Evolutionary conservation across 2,888 invertebrate genomes (phyloP), one percentile per base, ranked within the genome.

Genomic region (Iselma pallidipennis): DNA sequence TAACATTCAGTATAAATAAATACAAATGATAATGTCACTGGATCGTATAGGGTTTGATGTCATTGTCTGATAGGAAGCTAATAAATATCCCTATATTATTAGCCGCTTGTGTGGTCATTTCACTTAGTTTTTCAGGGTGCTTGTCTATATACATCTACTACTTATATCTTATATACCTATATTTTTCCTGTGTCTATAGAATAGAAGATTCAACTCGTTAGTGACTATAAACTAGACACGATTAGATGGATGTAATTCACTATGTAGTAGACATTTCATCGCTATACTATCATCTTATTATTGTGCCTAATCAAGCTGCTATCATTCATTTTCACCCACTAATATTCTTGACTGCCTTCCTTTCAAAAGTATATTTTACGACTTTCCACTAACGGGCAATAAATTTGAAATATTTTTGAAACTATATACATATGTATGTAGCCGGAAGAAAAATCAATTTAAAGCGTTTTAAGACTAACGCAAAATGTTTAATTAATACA

Each of bases 71-170:
- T 70, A 69, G 63, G 61, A 61, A 68, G 69, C 65, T 69, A 71
- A 73, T 73, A 73, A 73, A 72, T 72, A 69, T 70, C 69, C 59
- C 61, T 63, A 67, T 72, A 71, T 68, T 71, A 71, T 72, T 71
- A 67, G 64, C 68, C 60, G 63, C 68, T 59, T 73, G 73, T 73
- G 73, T 73, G 73, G 73, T 65, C 73, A 66, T 65, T 70, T 72
- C 68, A 69, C 57, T 64, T 63, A 63, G 66, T 63, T 57, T n/a
- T 16, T 51, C 37, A 28, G 49, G 31, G 16, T 45, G 23, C 26
- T 49, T 50, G 52, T 57, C 53, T 49, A 49, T 16, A 31, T 37
- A 45, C 55, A 50, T 42, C 52, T 57, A n/a, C n/a, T n/a, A n/a
- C n/a, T n/a, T n/a, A 10, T 29, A 29, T 42, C 19, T 7, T 42